Evolutionary conservation across 2,888 invertebrate species (phyloP).

Genomic region (Adineta ricciae): DNA sequence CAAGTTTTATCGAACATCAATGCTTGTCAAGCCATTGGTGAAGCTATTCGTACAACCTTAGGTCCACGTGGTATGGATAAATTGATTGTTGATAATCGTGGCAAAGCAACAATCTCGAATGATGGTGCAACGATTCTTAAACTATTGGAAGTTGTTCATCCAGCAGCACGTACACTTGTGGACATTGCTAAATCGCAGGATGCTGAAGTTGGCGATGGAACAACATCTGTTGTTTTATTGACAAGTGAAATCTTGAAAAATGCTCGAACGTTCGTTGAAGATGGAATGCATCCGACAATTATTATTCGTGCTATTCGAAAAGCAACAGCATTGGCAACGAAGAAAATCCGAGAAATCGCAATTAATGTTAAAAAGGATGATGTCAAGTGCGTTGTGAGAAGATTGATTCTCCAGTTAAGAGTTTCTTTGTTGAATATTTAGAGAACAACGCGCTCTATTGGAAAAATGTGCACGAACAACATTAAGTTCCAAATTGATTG

Average conservation of each 20-base stretch:
- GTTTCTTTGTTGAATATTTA: no score
- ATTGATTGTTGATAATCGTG: slow-evolving; percentile 37
- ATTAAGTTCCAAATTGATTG: slow-evolving; percentile 88
- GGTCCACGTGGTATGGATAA: slow-evolving; percentile 91
- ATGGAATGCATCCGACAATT: slow-evolving; percentile 93
- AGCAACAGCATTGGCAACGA: slow-evolving; percentile 70
- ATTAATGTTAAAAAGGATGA: no score
- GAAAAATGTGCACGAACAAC: slow-evolving; percentile 69
- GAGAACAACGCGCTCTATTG: no score
- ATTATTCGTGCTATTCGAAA: slow-evolving; percentile 89
- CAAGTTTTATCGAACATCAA: slow-evolving; percentile 93
- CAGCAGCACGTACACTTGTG: slow-evolving; percentile 95
- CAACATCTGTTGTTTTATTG: slow-evolving; percentile 92
- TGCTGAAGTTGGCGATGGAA: slow-evolving; percentile 98
- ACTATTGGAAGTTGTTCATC: slow-evolving; percentile 81
- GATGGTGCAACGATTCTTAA: slow-evolving; percentile 97
- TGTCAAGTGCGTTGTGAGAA: no score
- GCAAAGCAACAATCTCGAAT: slow-evolving; percentile 80
- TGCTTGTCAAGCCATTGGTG: slow-evolving; percentile 94
- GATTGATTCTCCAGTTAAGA: no score
- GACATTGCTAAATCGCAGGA: slow-evolving; percentile 97
- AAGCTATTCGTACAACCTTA: slow-evolving; percentile 89
- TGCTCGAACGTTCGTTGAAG: slow-evolving; percentile 70
- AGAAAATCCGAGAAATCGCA: slow-evolving; percentile 68
- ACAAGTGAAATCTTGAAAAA: slow-evolving; percentile 72